Percentiles rank a stretch among this genome's conserved stretches.
Evolutionary conservation across 2,797 vertebrate genomes (phyloP).

Genomic region (Acipenser ruthenus): DNA sequence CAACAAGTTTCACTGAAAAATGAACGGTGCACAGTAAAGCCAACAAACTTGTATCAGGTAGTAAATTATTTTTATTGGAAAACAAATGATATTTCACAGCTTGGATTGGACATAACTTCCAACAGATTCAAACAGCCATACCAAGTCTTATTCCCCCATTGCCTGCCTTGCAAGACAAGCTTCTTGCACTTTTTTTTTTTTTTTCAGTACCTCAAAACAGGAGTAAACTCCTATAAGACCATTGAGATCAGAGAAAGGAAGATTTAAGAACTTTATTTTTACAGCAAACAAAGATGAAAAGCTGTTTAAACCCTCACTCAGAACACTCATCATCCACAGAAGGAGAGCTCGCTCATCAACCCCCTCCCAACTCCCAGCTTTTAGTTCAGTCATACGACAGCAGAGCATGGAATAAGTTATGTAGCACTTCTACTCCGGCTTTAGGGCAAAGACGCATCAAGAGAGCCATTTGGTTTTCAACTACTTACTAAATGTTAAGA

Average conservation of each 20-base stretch:
- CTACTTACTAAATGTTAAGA: slow-evolving; percentile 31
- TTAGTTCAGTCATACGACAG: slow-evolving; percentile 35
- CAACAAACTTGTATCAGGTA: slow-evolving; percentile 38
- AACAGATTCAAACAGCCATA: slow-evolving; percentile 55
- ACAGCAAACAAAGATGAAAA: neutral
- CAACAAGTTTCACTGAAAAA: no score
- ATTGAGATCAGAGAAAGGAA: slow-evolving; percentile 18
- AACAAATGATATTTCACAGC: slow-evolving; percentile 77
- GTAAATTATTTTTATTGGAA: slow-evolving; percentile 76
- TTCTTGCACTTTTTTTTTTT: no score
- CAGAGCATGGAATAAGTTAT: slow-evolving; percentile 36
- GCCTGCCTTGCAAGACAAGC: slow-evolving; percentile 13
- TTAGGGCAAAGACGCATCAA: slow-evolving; percentile 47
- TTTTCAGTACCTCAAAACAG: no score
- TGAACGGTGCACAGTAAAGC: no score
- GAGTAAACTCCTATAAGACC: neutral
- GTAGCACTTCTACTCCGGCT: slow-evolving; percentile 38
- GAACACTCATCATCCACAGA: neutral
- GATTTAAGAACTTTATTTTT: slow-evolving; percentile 1
- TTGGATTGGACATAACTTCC: slow-evolving; percentile 61
- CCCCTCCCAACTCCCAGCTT: neutral
- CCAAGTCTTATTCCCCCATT: slow-evolving; percentile 31
- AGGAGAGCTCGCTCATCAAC: neutral
- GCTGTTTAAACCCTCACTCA: neutral
- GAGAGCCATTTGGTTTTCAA: slow-evolving; percentile 44